A percentile compares a stretch with the other conserved stretches of the same genome.
phyloP scores from a whole-genome alignment of 2,888 invertebrate genomes.

The Nymphalis c-album region DNA sequence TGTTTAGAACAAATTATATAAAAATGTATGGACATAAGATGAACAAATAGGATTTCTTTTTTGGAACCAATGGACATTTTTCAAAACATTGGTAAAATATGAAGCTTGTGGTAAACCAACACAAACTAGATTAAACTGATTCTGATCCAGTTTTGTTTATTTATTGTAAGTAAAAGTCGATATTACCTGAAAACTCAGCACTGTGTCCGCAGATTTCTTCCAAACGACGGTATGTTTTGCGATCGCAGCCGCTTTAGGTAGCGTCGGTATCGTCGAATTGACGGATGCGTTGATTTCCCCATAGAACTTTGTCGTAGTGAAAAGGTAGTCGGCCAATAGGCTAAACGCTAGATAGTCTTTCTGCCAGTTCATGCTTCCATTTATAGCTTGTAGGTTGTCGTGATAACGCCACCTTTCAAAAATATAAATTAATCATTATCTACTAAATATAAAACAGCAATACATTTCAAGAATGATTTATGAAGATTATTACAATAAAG shows the following conservation, averaged over 20 bases:
- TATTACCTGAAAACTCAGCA: conserved; percentile 72
- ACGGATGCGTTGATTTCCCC: conserved; percentile 72
- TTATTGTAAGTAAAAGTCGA: conserved; percentile 5
- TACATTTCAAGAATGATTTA: no score
- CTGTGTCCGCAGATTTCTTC: conserved; percentile 75
- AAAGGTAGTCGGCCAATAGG: conserved; percentile 72
- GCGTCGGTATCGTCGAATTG: conserved; percentile 71
- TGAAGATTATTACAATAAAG: background rate
- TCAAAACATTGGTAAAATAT: no score
- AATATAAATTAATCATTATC: background rate
- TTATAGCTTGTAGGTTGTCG: conserved; percentile 74
- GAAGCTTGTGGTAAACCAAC: no score
- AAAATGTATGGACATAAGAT: no score
- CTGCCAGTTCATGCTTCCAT: conserved; percentile 80
- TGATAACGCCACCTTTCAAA: conserved; percentile 74
- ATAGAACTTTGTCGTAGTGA: conserved; percentile 74
- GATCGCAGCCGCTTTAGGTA: conserved; percentile 70
- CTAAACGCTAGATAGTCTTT: conserved; percentile 71
- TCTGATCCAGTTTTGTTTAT: no score
- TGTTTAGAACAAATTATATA: no score
- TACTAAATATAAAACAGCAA: no score
- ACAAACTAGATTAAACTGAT: no score
- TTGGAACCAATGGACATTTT: no score
- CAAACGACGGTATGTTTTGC: conserved; percentile 72
- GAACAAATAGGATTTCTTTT: no score